These are phyloP conservation scores for Leucophora obtusa DNA, from an alignment of 2,888 invertebrate genomes.

Conservation along the genomic window DNA sequence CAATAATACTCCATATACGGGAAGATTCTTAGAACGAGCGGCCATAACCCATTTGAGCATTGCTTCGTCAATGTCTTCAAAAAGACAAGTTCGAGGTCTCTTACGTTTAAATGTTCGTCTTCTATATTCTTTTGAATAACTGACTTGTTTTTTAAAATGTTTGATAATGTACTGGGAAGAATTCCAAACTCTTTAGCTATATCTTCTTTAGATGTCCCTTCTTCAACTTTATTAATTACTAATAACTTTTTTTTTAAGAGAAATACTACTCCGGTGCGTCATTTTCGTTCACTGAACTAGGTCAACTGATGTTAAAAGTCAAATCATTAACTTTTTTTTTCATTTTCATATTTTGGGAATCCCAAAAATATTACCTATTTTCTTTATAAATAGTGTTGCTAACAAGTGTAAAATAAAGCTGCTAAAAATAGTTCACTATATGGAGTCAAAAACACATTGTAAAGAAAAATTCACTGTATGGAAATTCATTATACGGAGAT, in stretches of 20 bases:
- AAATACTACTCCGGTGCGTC: too few species aligned
- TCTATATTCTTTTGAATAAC: too few species aligned
- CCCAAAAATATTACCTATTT: not conserved
- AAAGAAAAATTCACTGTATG: too few species aligned
- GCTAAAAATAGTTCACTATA: slow-evolving; percentile 22
- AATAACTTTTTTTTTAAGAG: slow-evolving; percentile 7
- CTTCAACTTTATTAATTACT: too few species aligned
- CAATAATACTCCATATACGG: too few species aligned
- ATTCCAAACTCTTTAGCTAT: slow-evolving; percentile 14
- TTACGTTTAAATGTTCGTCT: slow-evolving; percentile 42
- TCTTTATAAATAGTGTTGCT: too few species aligned
- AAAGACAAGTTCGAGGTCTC: slow-evolving; percentile 45
- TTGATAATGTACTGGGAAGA: too few species aligned
- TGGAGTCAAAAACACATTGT: slow-evolving; percentile 19
- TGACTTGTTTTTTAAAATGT: too few species aligned
- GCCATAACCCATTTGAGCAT: slow-evolving; percentile 43
- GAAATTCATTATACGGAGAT: too few species aligned
- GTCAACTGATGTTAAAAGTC: slow-evolving; percentile 1
- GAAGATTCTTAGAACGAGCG: slow-evolving; percentile 41
- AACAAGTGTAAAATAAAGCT: slow-evolving; percentile 7
- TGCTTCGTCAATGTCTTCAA: slow-evolving; percentile 49
- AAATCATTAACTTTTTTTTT: not conserved
- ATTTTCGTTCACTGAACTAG: slow-evolving; percentile 5
- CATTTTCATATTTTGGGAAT: slow-evolving; percentile 20
- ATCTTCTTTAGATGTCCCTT: slow-evolving; percentile 13